Percentiles rank a stretch among this genome's conserved stretches.
phyloP scores from a whole-genome alignment of 2,888 invertebrate species.

The Drosophila nigritarsus region DNA sequence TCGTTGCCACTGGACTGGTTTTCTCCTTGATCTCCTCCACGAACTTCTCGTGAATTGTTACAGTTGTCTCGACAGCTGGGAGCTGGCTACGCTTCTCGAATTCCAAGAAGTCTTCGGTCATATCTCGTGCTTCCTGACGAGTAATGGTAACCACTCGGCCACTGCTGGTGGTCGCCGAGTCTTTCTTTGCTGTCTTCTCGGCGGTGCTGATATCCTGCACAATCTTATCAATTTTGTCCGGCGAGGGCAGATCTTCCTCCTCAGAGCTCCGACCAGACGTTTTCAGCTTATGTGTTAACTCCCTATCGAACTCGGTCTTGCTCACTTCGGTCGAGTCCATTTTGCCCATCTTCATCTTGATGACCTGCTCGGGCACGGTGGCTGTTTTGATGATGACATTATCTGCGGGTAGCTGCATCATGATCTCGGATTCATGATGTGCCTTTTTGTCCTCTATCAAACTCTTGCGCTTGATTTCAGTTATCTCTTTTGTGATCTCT shows the following conservation, averaged over 20 bases:
- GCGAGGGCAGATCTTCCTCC: conserved; percentile 66
- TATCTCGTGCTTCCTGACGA: conserved; percentile 77
- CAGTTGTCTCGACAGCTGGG: conserved; percentile 49
- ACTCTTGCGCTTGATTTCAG: conserved; percentile 89
- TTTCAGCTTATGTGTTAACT: conserved; percentile 84
- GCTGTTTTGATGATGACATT: conserved; percentile 84
- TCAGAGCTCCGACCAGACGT: conserved; percentile 82
- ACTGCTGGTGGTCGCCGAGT: conserved; percentile 51
- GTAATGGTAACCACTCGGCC: conserved; percentile 61
- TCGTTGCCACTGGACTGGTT: conserved; percentile 42
- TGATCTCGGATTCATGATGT: conserved; percentile 85
- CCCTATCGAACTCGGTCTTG: conserved; percentile 84
- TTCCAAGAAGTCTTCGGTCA: conserved; percentile 82
- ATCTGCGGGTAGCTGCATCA: conserved; percentile 85
- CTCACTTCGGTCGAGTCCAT: conserved; percentile 83
- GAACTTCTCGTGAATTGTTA: conserved; percentile 71
- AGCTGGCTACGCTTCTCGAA: conserved; percentile 78
- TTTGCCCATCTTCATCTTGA: conserved; percentile 85
- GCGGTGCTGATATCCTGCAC: conserved; percentile 69
- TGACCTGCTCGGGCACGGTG: conserved; percentile 83
- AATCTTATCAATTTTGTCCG: conserved; percentile 72
- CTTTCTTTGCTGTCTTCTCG: conserved; percentile 64
- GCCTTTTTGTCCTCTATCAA: conserved; percentile 85
- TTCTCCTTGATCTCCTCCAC: conserved; percentile 78
- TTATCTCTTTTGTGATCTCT: conserved; percentile 90